Conservation (phyloP, 1,140 invertebrate species). For the Geopemphigus sp. region DNA sequence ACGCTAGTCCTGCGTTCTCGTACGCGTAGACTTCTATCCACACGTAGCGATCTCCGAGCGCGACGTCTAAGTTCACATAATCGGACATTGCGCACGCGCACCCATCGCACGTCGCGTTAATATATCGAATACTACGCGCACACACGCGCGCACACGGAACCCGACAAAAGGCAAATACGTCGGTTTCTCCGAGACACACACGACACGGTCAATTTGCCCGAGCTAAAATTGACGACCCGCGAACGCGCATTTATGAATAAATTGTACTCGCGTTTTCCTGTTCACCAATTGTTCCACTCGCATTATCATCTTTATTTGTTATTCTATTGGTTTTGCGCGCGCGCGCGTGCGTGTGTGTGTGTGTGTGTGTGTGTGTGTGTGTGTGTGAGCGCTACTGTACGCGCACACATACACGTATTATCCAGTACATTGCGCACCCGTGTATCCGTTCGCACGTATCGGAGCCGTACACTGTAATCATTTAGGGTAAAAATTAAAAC, state of each 20-base stretch:
- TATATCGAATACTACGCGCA: no score
- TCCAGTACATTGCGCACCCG: constrained; percentile 19
- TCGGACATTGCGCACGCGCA: no score
- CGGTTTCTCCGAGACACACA: not conserved
- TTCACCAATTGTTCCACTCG: constrained; percentile 9
- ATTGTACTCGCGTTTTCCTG: not conserved
- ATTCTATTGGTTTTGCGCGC: not conserved
- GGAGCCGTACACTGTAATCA: constrained; percentile 23
- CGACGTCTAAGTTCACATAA: no score
- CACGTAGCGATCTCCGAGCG: not conserved
- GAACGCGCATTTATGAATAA: constrained; percentile 36
- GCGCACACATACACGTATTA: not conserved
- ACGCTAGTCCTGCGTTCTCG: no score
- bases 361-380: no score
- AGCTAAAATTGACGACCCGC: constrained; percentile 23
- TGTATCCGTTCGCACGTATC: constrained; percentile 18
- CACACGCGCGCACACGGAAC: not conserved
- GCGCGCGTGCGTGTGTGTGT: not conserved
- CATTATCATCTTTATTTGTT: constrained; percentile 36
- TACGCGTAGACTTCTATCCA: no score
- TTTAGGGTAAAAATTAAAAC: constrained; percentile 42
- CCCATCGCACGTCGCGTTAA: no score
- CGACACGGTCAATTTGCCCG: constrained; percentile 40
- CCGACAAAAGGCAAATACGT: not conserved
- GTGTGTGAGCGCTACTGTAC: constrained; percentile 18